phyloP scores from a whole-genome alignment of 2,888 invertebrate species.

The Brachynemurus nebulosus region DNA sequence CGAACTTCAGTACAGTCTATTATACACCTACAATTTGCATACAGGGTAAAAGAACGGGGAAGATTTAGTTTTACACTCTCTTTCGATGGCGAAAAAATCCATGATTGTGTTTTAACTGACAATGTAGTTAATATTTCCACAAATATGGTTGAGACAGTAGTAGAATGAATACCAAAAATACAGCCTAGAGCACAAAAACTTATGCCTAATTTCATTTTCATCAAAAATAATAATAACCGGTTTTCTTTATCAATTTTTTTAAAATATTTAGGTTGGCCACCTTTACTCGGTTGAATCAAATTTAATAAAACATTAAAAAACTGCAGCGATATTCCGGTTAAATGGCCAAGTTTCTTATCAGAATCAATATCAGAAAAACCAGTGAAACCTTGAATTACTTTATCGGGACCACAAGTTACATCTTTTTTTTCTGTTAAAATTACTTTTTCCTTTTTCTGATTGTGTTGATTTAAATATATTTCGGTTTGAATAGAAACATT shows the following conservation, averaged over 20 bases:
- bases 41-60: conserved; percentile 5
- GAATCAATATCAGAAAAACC: too few species aligned
- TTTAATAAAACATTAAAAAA: too few species aligned
- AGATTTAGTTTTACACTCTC: conserved; percentile 9
- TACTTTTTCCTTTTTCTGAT: too few species aligned
- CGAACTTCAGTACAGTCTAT: conserved; percentile 6
- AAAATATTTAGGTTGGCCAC: neutral
- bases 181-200: neutral
- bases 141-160: neutral
- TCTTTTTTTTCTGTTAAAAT: too few species aligned
- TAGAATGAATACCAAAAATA: neutral
- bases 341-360: too few species aligned
- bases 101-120: neutral
- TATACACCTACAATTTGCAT: conserved; percentile 3
- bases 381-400: too few species aligned
- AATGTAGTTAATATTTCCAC: neutral
- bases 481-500: too few species aligned
- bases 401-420: too few species aligned
- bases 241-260: neutral
- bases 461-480: too few species aligned
- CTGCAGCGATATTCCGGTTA: too few species aligned
- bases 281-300: neutral
- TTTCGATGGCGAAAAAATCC: conserved; percentile 9
- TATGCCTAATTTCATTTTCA: conserved; percentile 3
- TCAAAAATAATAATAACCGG: neutral